These are phyloP conservation scores for Tokudaia muenninki DNA, from an alignment of 2,797 vertebrate genomes.

Conservation along the genomic window DNA sequence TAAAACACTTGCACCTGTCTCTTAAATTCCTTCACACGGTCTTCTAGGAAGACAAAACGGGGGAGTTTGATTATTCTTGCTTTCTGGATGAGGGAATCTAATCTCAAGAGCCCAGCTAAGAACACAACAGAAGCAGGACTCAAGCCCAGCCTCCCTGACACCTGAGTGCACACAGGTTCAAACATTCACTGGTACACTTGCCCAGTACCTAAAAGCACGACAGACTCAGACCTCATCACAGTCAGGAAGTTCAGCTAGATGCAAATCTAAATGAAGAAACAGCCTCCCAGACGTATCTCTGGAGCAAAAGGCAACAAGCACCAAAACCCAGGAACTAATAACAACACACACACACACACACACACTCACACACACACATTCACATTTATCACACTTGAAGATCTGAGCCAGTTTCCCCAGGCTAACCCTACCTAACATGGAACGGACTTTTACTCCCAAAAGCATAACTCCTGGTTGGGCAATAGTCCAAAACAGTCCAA, in stretches of 20 bases:
- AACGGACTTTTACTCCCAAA: background rate
- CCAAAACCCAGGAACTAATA: background rate
- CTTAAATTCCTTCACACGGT: slow-evolving; percentile 41
- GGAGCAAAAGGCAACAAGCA: background rate
- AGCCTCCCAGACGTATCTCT: background rate
- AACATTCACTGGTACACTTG: background rate
- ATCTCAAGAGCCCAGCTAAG: background rate
- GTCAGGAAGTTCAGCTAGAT: background rate
- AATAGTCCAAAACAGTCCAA: background rate
- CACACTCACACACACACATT: background rate
- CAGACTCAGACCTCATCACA: background rate
- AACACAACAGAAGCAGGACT: background rate
- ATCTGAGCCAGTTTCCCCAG: background rate
- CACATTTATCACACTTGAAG: background rate
- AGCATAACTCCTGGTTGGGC: background rate
- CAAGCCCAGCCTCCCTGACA: background rate
- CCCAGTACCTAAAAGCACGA: background rate
- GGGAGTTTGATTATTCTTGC: slow-evolving; percentile 13
- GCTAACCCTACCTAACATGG: background rate
- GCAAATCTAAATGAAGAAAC: background rate
- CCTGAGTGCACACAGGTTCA: background rate
- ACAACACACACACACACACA: background rate
- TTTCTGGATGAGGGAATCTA: slow-evolving; percentile 58
- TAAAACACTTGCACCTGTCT: slow-evolving; percentile 64
- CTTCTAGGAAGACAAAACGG: slow-evolving; percentile 43